These are phyloP conservation scores for Fopius arisanus DNA, from an alignment of 1,140 invertebrate genomes.

Conservation along the genomic window DNA sequence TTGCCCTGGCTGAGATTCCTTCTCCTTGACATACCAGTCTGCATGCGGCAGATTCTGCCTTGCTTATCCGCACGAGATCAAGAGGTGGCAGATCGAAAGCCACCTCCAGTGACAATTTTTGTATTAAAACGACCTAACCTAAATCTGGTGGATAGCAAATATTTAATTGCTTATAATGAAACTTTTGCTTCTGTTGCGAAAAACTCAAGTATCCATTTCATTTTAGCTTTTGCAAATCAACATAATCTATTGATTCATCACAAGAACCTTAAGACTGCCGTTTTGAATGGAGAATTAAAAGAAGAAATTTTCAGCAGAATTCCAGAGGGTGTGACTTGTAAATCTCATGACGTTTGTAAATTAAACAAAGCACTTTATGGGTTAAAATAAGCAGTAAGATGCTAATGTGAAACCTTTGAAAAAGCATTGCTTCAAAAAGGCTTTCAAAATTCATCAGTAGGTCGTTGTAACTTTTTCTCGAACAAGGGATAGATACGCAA, in stretches of 20 bases:
- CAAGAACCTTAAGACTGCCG: slow-evolving; percentile 52
- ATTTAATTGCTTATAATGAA: slow-evolving; percentile 49
- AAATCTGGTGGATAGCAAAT: slow-evolving; percentile 42
- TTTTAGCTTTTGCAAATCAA: slow-evolving; percentile 57
- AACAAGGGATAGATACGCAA: background rate
- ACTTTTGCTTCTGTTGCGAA: slow-evolving; percentile 39
- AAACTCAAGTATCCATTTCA: slow-evolving; percentile 46
- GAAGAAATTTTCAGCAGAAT: slow-evolving; percentile 46
- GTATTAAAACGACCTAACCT: slow-evolving; percentile 49
- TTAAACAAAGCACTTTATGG: slow-evolving; percentile 47
- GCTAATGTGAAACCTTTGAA: slow-evolving; percentile 51
- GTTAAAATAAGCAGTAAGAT: slow-evolving; percentile 51
- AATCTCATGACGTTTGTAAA: slow-evolving; percentile 19
- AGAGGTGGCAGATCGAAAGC: slow-evolving; percentile 54
- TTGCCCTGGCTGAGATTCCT: no score
- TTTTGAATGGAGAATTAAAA: slow-evolving; percentile 48
- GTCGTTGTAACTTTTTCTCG: slow-evolving; percentile 27
- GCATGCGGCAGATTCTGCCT: no score
- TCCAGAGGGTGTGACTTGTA: slow-evolving; percentile 40
- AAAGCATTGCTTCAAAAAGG: background rate
- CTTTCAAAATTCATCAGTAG: slow-evolving; percentile 19
- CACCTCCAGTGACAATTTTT: slow-evolving; percentile 48
- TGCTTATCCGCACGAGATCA: slow-evolving; percentile 47
- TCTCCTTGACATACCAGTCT: no score
- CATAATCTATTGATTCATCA: slow-evolving; percentile 55